Evolutionary conservation across 2,888 invertebrate genomes (phyloP).

Genomic region (Drosophila bunnanda): DNA sequence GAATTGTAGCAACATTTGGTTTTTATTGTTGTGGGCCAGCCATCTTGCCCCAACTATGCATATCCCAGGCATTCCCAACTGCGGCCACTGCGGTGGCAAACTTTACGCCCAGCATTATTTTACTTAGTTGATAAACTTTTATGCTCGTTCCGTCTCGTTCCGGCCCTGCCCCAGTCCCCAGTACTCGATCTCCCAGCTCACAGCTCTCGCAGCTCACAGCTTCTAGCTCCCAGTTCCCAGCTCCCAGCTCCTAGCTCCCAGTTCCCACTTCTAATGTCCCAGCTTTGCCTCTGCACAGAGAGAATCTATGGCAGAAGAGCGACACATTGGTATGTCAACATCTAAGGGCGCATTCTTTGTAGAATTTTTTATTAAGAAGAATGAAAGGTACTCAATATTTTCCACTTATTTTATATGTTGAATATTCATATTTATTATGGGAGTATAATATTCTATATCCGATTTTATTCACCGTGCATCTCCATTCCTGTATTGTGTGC

Average conservation of each 20-base stretch:
- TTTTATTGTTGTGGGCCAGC: constrained; percentile 69
- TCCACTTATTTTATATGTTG: not conserved
- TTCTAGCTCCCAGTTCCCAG: constrained; percentile 2
- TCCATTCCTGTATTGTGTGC: constrained; percentile 13
- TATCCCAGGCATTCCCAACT: constrained; percentile 35
- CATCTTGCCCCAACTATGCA: constrained; percentile 19
- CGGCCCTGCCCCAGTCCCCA: constrained; percentile 39
- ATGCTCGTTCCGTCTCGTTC: constrained; percentile 48
- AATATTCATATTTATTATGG: not conserved
- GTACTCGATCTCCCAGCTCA: constrained; percentile 13
- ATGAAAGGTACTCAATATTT: not conserved
- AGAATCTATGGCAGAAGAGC: not conserved
- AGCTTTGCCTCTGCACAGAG: constrained; percentile 1
- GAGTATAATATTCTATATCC: not conserved
- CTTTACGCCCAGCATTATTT: constrained; percentile 80
- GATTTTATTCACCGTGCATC: not conserved
- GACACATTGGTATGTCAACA: not conserved
- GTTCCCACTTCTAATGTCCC: constrained; percentile 11
- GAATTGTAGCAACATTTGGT: constrained; percentile 76
- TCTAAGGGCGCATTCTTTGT: not conserved
- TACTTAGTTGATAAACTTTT: constrained; percentile 79
- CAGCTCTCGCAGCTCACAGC: constrained; percentile 19
- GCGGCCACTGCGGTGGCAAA: constrained; percentile 73
- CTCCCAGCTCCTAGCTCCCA: constrained; percentile 5
- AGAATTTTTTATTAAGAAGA: not conserved